Base-by-base conservation (phyloP, 1,140 invertebrate genomes). In the Drosophila leontia region DNA sequence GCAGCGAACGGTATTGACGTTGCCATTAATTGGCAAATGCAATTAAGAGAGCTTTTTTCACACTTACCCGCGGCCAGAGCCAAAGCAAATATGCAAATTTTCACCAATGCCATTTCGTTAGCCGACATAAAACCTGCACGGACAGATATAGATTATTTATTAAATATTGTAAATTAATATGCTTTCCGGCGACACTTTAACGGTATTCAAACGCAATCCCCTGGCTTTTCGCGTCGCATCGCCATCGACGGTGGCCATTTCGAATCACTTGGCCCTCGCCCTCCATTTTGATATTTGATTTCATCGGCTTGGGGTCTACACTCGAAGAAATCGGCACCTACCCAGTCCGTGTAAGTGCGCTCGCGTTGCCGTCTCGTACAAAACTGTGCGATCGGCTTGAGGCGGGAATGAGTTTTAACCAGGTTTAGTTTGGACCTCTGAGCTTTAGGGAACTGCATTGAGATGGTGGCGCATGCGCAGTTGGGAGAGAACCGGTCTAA, bases 11-110 rank as follows among this genome's bases (percentile, higher is more conserved):
- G 26, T 64, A 59, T 57, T 58, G 63, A 74, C 57, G 70, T 77
- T 39, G 63, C 59, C 50, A 75, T 67, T 82, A 82, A 84, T 90
- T 78, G 78, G 19, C 64, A 64, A 61, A 48, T 72, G 80, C 77
- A 75, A 60, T 74, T 58, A 53, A 62, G 57, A 53, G 55, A 23
- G 19, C 1, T n/a, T 51, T 51, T 19, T 23, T 50, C 19, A 63
- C 53, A 90, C 91, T 92, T 78, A 92, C 91, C 91, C 76, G 91
- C 72, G 35, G 77, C 70, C 75, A 92, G 57, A 47, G 82, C 70
- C 74, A 92, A 59, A 29, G 87, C 80, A 72, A 92, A 92, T 83
- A 92, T 86, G 80, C 91, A 91, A 75, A 92, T 80, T 80, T 91
- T 92, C 35, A 91, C 50, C 68, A 78, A 63, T 75, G 82, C 91